Evolutionary conservation across 2,113 vertebrate species (phyloP).

Genomic region (Fregetta grallaria): DNA sequence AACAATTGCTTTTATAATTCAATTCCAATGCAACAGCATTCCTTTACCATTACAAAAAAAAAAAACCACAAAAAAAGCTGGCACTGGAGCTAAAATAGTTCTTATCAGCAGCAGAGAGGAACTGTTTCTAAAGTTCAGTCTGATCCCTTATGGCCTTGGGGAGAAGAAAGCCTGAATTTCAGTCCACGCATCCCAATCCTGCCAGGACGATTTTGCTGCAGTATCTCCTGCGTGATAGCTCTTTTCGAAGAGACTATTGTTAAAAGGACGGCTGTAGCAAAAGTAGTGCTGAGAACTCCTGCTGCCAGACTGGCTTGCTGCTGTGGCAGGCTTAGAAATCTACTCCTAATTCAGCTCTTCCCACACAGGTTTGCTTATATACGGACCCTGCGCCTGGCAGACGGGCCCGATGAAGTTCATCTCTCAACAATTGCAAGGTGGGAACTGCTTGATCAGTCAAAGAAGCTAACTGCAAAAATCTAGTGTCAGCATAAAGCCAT

Average conservation of each 20-base stretch:
- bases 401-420: conserved; percentile 93
- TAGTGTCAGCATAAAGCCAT: conserved; percentile 20
- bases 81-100: background rate
- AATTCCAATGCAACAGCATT: background rate
- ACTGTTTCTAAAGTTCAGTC: background rate
- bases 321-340: background rate
- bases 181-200: background rate
- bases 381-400: conserved; percentile 83
- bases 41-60: background rate
- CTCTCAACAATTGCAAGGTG: conserved; percentile 84
- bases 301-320: background rate
- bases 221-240: rapidly evolving
- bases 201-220: background rate
- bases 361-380: conserved; percentile 78
- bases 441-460: conserved; percentile 84
- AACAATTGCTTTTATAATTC: background rate
- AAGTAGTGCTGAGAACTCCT: background rate
- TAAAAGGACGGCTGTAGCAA: background rate
- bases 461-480: conserved; percentile 74
- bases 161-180: background rate
- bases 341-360: background rate
- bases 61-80: background rate
- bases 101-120: background rate
- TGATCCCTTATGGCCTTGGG: background rate
- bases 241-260: background rate